Evolutionary conservation across 30 jellyfish, hydroid and myxozoan genomes (phyloP).

Genomic region (Sanderia malayensis): DNA sequence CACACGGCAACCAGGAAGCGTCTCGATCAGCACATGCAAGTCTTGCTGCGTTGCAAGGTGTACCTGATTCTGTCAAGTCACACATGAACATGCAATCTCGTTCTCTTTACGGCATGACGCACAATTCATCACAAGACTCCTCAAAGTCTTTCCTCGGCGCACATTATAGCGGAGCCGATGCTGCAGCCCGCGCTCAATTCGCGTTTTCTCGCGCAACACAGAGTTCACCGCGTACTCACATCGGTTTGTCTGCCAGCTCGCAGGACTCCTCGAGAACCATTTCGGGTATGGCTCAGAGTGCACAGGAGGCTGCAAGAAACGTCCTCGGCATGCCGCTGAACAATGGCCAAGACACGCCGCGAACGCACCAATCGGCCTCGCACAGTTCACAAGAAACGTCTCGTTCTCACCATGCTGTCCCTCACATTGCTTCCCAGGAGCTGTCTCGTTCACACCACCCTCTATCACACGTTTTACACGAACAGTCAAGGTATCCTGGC

Average conservation of each 20-base stretch:
- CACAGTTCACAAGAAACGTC: slow-evolving; percentile 46
- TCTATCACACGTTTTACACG: slow-evolving; percentile 57
- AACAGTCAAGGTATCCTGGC: slow-evolving; percentile 58
- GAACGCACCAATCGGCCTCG: slow-evolving; percentile 49
- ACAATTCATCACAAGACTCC: slow-evolving; percentile 30
- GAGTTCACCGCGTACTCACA: slow-evolving; percentile 51
- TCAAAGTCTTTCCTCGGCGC: slow-evolving; percentile 36
- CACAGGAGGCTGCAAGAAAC: slow-evolving; percentile 56
- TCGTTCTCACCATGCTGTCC: slow-evolving; percentile 60
- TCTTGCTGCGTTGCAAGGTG: slow-evolving; percentile 37
- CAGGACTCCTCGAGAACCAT: slow-evolving; percentile 61
- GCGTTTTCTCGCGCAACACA: slow-evolving; percentile 40
- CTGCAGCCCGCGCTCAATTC: slow-evolving; percentile 36
- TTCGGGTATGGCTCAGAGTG: slow-evolving; percentile 55
- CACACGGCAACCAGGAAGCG: slow-evolving; percentile 39
- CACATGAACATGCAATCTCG: slow-evolving; percentile 45
- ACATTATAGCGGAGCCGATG: slow-evolving; percentile 34
- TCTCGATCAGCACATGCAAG: slow-evolving; percentile 42
- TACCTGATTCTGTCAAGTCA: slow-evolving; percentile 49
- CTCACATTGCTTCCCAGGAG: slow-evolving; percentile 45
- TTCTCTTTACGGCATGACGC: slow-evolving; percentile 31
- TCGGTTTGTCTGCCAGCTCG: slow-evolving; percentile 41
- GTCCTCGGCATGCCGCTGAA: slow-evolving; percentile 42
- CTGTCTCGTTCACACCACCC: slow-evolving; percentile 67
- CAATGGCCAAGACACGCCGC: slow-evolving; percentile 42